phyloP scores from a whole-genome alignment of 2,888 invertebrate species.

The Eupithecia subfuscata region DNA sequence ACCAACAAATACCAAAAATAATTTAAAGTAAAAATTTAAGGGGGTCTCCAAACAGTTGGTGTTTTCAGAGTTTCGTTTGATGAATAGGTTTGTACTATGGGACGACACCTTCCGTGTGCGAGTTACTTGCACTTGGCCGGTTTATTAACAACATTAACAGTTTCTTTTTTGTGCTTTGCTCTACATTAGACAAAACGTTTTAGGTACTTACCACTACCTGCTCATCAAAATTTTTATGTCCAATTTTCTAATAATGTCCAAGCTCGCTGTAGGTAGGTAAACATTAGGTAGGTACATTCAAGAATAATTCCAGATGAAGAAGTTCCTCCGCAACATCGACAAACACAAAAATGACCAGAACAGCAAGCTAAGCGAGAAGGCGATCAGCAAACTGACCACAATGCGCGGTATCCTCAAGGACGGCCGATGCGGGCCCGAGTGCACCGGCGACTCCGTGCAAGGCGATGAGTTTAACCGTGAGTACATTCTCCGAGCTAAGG shows the following conservation, averaged over 20 bases:
- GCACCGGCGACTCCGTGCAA: constrained; percentile 74
- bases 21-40: too few relatives aligned
- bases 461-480: constrained; percentile 64
- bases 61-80: too few relatives aligned
- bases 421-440: constrained; percentile 74
- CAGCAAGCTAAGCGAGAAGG: constrained; percentile 65
- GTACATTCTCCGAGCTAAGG: constrained; percentile 21
- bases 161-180: neutral
- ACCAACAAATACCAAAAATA: too few relatives aligned
- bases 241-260: neutral
- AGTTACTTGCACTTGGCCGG: too few relatives aligned
- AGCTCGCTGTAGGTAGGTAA: too few relatives aligned
- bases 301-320: constrained; percentile 63
- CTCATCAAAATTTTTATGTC: neutral
- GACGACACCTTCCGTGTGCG: too few relatives aligned
- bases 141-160: neutral
- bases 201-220: neutral
- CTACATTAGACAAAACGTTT: neutral
- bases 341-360: constrained; percentile 75
- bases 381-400: constrained; percentile 72
- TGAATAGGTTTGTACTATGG: too few relatives aligned
- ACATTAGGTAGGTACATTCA: neutral
- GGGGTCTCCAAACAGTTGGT: too few relatives aligned
- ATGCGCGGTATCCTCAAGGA: constrained; percentile 78
- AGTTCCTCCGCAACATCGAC: constrained; percentile 77